Base-by-base conservation (phyloP, 2,113 vertebrate species). In the Pseudois nayaur region DNA sequence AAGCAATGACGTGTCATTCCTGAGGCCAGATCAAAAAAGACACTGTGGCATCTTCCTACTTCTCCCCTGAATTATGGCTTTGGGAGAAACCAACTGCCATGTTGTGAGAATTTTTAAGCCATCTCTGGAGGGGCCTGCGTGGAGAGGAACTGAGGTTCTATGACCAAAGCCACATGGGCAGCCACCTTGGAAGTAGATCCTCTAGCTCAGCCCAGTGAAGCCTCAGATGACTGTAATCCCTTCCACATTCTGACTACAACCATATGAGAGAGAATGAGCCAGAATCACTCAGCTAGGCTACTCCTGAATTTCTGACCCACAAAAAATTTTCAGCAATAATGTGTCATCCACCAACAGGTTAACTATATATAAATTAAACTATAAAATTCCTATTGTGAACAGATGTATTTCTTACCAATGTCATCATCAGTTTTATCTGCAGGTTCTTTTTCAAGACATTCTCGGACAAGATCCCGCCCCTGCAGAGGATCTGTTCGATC, bases 371-470 rank as follows among this genome's bases (percentile, higher is more conserved):
- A 87, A 59, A 29, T 31, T 67, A 6, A 1, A 82, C 0, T 29
- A 95, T 21, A 81, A 0, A 82, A 71, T 55, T 93, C 60, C 81
- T 97, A 23, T 4, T 11, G 19, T 25, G 12, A 95, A 84, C 10
- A 85, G 43, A 62, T n/a, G 0, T 74, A 7, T 36, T 94, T 97
- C 98, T 98, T 98, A 99, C 99, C 99, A 64, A 99, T 99, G 96
- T 99, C 99, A 91, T 99, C 99, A 83, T 99, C 99, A 13, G 99
- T 99, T 98, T 99, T 99, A 98, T 99, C 99, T 14, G 98, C 99
- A 48, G 99, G 99, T 50, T 99, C 99, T 96, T 99, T 99, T 98
- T 99, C 99, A 98, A 99, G 99, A 99, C 99, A 99, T 97, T 99
- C 99, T 93, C 99, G 98, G 92, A 99, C 99, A 96, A 99, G 98